These are phyloP conservation scores for Brachionus plicatilis DNA, from an alignment of 1,140 invertebrate species.

Conservation along the genomic window DNA sequence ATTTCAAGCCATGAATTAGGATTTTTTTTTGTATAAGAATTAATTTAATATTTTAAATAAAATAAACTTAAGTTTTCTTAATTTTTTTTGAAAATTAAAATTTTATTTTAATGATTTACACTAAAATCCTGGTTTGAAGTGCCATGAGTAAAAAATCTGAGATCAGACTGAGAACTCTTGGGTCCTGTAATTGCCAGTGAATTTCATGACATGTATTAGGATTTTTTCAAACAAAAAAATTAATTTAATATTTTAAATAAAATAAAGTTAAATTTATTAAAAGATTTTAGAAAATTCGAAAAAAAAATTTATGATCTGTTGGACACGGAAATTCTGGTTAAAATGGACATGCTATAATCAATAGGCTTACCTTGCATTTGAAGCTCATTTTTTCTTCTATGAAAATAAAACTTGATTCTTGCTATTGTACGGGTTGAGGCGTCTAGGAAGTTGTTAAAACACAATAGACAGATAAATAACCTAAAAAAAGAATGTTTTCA, in stretches of 20 bases:
- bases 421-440: not conserved
- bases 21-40: too few species aligned
- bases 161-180: not conserved
- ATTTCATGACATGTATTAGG: not conserved
- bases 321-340: not conserved
- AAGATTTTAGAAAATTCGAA: not conserved
- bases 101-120: too few species aligned
- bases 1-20: too few species aligned
- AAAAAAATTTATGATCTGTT: not conserved
- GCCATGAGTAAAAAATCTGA: not conserved
- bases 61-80: too few species aligned
- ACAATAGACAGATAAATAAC: not conserved
- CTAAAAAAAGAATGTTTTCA: not conserved
- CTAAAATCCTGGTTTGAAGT: not conserved
- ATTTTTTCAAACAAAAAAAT: not conserved
- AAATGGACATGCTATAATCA: not conserved
- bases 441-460: not conserved
- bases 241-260: not conserved
- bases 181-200: not conserved
- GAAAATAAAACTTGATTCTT: not conserved
- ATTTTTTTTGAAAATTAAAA: too few species aligned
- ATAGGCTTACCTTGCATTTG: slow-evolving; percentile 5
- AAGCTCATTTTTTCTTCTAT: not conserved
- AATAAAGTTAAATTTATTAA: not conserved
- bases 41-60: too few species aligned